Percentiles rank a stretch among this genome's conserved stretches.
phyloP scores from a whole-genome alignment of 2,797 vertebrate genomes.

The Anabacerthia variegaticeps region DNA sequence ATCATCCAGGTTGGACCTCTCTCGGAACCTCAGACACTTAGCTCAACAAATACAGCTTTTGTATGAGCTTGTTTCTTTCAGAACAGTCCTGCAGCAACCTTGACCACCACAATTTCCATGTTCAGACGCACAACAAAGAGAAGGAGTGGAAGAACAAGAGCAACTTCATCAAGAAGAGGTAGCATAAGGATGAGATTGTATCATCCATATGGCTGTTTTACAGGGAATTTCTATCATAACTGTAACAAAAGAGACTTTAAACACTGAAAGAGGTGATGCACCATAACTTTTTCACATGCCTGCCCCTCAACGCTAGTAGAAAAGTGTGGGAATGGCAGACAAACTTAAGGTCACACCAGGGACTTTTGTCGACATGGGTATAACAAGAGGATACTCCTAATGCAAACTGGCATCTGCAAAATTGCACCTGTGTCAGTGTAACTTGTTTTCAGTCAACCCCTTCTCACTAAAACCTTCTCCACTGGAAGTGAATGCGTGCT shows the following conservation, averaged over 20 bases:
- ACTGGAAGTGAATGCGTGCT: neutral
- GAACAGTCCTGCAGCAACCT: neutral
- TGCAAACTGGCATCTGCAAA: neutral
- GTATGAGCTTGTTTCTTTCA: neutral
- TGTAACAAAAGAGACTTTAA: neutral
- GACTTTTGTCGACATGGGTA: neutral
- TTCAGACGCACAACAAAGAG: neutral
- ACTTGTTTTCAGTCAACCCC: neutral
- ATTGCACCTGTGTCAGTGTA: neutral
- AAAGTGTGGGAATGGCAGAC: neutral
- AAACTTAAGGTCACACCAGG: neutral
- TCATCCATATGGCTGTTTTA: neutral
- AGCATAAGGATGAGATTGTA: neutral
- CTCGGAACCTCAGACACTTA: neutral
- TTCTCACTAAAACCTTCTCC: neutral
- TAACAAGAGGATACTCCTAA: neutral
- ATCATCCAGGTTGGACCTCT: neutral
- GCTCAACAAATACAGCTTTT: neutral
- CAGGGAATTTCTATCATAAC: neutral
- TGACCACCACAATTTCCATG: neutral
- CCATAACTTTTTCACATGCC: neutral
- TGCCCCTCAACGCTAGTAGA: neutral
- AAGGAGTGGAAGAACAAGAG: neutral
- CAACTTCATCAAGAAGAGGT: neutral
- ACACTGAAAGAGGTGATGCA: neutral